Conservation (phyloP, 2,888 invertebrate genomes). For the Autographa pulchrina region DNA sequence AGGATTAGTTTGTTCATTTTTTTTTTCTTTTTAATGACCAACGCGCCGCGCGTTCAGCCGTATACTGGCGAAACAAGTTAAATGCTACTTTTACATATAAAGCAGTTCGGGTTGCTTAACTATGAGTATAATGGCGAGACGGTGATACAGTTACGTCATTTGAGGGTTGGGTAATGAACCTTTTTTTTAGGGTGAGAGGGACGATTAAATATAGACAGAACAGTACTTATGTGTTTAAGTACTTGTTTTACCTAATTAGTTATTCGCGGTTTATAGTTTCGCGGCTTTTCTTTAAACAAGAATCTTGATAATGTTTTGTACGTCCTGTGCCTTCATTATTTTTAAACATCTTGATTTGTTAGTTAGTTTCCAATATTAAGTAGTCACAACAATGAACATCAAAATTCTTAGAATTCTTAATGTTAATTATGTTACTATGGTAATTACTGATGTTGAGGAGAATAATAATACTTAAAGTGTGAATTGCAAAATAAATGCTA, state of each 20-base stretch:
- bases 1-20: slow-evolving; percentile 57
- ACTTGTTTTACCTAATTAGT: no score
- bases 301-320: no score
- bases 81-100: slow-evolving; percentile 83
- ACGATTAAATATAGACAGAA: slow-evolving; percentile 2
- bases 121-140: slow-evolving; percentile 27
- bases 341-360: no score
- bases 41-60: slow-evolving; percentile 52
- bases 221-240: no score
- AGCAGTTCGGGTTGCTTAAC: slow-evolving; percentile 73
- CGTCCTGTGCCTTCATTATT: no score
- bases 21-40: slow-evolving; percentile 60
- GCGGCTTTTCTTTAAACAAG: no score
- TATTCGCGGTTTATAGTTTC: no score
- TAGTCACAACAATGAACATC: not conserved
- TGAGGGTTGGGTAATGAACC: slow-evolving; percentile 48
- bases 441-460: not conserved
- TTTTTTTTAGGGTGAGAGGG: slow-evolving; percentile 39
- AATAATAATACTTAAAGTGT: not conserved
- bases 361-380: no score
- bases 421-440: not conserved
- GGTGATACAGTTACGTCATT: slow-evolving; percentile 60
- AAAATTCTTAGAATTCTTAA: not conserved
- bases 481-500: slow-evolving; percentile 4
- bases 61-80: slow-evolving; percentile 69